Evolutionary conservation across 2,113 vertebrate genomes (phyloP), one percentile per base, ranked within the genome.

Genomic region (Myotis yumanensis): DNA sequence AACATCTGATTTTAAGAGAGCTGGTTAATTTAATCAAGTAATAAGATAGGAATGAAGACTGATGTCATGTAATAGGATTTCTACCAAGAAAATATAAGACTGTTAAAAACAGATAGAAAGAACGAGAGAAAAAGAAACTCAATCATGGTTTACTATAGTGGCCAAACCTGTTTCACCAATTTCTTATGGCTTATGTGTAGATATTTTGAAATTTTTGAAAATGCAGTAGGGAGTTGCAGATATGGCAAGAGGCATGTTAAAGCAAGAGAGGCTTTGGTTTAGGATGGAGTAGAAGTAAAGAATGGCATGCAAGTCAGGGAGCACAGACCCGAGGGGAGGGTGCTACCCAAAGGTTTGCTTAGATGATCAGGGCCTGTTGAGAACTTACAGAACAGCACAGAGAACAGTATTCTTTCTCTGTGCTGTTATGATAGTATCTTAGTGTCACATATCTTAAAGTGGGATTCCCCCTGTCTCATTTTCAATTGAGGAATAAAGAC

Each of bases 61-160:
- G 16, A 43, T 73, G 11, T 40, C 35, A 20, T 18, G 7, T 30
- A 86, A 52, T 20, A 46, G 3, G 12, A 57, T 90, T 84, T 57
- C 28, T 35, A 40, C 37, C 23, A 92, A 91, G 71, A 91, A 94
- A 90, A 76, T 20, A 12, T 28, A 87, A 75, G 15, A 76, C 59
- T 86, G 28, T 7, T 40, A 37, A 59, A 7, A 77, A 35, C 7
- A 84, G 6, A 51, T 18, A 20, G 4, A 28, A 40, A 77, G 10
- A 40, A 16, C 14, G 57, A 59, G 16, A 40, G 16, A 22, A 72
- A 59, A 68, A 43, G 12, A 25, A 12, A 57, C 17, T 43, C 43
- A 71, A 51, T 43, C 25, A 57, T 23, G 20, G 8, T 54, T 40
- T 48, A 15, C 9, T 69, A 18, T 5, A 43, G 1, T 25, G 57